Conservation (phyloP, 2,888 invertebrate species). For the Leptopilina syphax region DNA sequence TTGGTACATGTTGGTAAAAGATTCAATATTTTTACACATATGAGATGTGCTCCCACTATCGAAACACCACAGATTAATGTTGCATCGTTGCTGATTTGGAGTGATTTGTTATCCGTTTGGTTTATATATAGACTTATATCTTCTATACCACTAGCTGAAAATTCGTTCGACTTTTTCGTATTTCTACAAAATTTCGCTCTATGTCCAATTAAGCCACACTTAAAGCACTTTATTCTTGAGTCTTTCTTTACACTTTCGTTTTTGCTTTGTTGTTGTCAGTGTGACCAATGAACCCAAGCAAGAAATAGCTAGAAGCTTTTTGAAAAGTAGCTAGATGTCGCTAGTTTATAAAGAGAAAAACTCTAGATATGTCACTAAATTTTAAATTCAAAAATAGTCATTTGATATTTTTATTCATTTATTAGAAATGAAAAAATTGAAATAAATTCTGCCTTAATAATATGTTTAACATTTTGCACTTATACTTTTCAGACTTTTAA, state of each 20-base stretch:
- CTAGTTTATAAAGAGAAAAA: too few relatives aligned
- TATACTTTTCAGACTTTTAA: too few relatives aligned
- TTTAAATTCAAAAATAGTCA: too few relatives aligned
- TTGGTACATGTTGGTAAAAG: slow-evolving; percentile 39
- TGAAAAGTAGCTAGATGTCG: too few relatives aligned
- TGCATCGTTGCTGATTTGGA: neutral
- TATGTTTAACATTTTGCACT: too few relatives aligned
- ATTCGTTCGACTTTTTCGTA: neutral
- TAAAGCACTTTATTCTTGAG: neutral
- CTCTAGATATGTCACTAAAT: too few relatives aligned
- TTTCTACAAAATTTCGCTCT: neutral
- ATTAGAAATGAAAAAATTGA: too few relatives aligned
- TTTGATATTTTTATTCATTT: too few relatives aligned
- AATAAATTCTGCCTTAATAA: too few relatives aligned
- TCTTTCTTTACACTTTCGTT: neutral
- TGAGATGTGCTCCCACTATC: slow-evolving; percentile 47
- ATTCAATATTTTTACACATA: slow-evolving; percentile 42
- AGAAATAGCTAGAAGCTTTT: too few relatives aligned
- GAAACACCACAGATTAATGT: slow-evolving; percentile 29
- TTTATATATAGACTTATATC: neutral
- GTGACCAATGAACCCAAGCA: too few relatives aligned
- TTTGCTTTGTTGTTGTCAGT: neutral
- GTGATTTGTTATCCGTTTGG: neutral
- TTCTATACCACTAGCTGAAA: neutral
- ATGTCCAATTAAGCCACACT: neutral